A percentile compares a stretch with the other conserved stretches of the same genome.
phyloP scores from a whole-genome alignment of 2,888 invertebrate genomes.

The Eristalis tenax region DNA sequence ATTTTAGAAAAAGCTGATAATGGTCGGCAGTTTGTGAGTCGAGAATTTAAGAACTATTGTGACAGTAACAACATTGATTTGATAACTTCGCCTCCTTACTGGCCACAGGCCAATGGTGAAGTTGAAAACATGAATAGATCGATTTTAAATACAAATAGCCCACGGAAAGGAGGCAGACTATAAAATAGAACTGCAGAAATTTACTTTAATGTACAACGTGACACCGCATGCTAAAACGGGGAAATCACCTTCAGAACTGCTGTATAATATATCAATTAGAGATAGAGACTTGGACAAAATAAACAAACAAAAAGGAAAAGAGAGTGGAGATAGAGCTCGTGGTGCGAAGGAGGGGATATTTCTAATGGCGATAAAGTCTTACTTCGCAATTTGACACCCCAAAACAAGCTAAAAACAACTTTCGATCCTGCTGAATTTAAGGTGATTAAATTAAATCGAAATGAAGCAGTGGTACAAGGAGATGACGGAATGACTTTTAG shows the following conservation, averaged over 20 bases:
- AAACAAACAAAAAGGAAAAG: slow-evolving; percentile 41
- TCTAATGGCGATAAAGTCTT: slow-evolving; percentile 40
- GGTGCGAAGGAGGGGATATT: slow-evolving; percentile 36
- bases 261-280: slow-evolving; percentile 37
- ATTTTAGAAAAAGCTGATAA: slow-evolving; percentile 24
- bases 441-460: slow-evolving; percentile 8
- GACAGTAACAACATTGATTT: slow-evolving; percentile 20
- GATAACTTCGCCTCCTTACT: slow-evolving; percentile 34
- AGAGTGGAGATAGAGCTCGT: slow-evolving; percentile 38
- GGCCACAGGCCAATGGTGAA: slow-evolving; percentile 57
- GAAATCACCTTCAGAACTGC: slow-evolving; percentile 33
- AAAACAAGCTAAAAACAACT: slow-evolving; percentile 23
- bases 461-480: slow-evolving; percentile 8
- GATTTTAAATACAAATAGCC: slow-evolving; percentile 53
- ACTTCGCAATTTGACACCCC: slow-evolving; percentile 12
- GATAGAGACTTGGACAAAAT: slow-evolving; percentile 40
- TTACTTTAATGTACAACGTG: slow-evolving; percentile 45
- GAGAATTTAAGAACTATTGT: slow-evolving; percentile 28
- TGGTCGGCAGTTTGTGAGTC: slow-evolving; percentile 21
- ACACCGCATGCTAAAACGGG: slow-evolving; percentile 59
- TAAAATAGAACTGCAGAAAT: slow-evolving; percentile 50
- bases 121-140: slow-evolving; percentile 44
- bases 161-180: slow-evolving; percentile 33
- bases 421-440: slow-evolving; percentile 17
- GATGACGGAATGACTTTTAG: slow-evolving; percentile 4